A percentile compares a stretch with the other conserved stretches of the same genome.
Conservation (phyloP, 2,797 vertebrate genomes). For the Myotis findleyi region DNA sequence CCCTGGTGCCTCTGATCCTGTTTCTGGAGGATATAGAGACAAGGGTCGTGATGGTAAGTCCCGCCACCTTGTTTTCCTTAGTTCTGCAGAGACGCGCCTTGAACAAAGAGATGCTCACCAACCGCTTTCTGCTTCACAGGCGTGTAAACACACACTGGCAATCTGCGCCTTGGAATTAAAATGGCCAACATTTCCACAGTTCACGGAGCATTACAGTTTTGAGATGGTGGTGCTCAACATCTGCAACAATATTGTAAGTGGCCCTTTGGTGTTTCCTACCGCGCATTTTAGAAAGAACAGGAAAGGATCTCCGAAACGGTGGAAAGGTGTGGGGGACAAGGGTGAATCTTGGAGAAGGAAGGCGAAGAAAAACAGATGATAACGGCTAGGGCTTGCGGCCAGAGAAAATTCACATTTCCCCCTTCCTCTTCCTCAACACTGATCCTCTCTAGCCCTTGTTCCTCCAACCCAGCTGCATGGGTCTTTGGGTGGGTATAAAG, state of each 20-base stretch:
- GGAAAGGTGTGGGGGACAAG: background rate
- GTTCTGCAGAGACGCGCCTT: background rate
- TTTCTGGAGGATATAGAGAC: slow-evolving; percentile 69
- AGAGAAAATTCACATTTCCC: background rate
- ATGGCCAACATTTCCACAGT: background rate
- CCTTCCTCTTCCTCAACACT: background rate
- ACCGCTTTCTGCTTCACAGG: slow-evolving; percentile 45
- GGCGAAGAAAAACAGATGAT: background rate
- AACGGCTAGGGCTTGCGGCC: background rate
- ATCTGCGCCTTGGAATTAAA: slow-evolving; percentile 56
- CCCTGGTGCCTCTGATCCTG: slow-evolving; percentile 70
- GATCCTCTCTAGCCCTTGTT: background rate
- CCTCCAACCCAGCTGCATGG: background rate
- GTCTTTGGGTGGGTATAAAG: background rate
- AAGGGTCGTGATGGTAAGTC: slow-evolving; percentile 64
- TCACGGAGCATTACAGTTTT: slow-evolving; percentile 50
- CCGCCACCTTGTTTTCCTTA: background rate
- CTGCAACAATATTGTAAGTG: slow-evolving; percentile 76
- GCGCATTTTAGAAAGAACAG: background rate
- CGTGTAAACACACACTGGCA: slow-evolving; percentile 68
- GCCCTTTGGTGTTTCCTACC: background rate
- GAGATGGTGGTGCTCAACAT: slow-evolving; percentile 69
- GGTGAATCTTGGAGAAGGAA: background rate
- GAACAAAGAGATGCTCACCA: background rate
- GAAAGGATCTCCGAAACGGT: background rate